Base-by-base conservation (phyloP, 2,113 vertebrate genomes). In the Microcebus murinus region DNA sequence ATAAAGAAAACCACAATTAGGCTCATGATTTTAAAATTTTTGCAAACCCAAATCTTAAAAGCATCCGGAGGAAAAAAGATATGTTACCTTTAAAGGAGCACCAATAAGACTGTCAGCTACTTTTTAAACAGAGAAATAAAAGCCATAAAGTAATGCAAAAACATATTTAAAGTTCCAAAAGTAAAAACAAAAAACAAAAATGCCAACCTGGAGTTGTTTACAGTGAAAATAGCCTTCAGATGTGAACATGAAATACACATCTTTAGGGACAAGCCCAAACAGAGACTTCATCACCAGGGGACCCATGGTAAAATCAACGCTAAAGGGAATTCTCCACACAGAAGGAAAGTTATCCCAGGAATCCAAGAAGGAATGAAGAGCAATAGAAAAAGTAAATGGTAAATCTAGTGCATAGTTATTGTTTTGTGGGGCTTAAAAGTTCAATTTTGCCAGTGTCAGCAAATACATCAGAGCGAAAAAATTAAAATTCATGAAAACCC, bases 51-150 rank as follows among this genome's bases (percentile, higher is more conserved):
- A 70, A 67, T 76, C 42, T 89, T 77, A 42, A 91, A 76, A 63
- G 21, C 34, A 77, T 31, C 29, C 20, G 11, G 76, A n/a, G 48
- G 21, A 13, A 87, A 76, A 63, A 61, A 71, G 73, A 55, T 34
- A 61, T 17, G 68, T 57, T 81, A 27, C 15, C 61, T 95, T 91
- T 89, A 83, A 81, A 81, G 80, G 27, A 76, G 3, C 45, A 77
- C 63, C 27, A 77, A 20, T n/a, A 61, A 83, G 42, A 86, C 31
- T 42, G 71, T n/a, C 21, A 77, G 50, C 2, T 91, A 29, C 50
- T 70, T 94, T 91, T 36, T 80, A 29, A 74, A 73, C 76, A 80
- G 50, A 79, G 57, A 94, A 94, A 77, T 21, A 65, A 93, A 93
- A 96, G 8, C 74, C 67, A 74, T 70, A 77, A 91, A n/a, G 12